These are phyloP conservation scores for Periophthalmus modestus DNA, from an alignment of 2,113 vertebrate genomes.

Conservation along the genomic window DNA sequence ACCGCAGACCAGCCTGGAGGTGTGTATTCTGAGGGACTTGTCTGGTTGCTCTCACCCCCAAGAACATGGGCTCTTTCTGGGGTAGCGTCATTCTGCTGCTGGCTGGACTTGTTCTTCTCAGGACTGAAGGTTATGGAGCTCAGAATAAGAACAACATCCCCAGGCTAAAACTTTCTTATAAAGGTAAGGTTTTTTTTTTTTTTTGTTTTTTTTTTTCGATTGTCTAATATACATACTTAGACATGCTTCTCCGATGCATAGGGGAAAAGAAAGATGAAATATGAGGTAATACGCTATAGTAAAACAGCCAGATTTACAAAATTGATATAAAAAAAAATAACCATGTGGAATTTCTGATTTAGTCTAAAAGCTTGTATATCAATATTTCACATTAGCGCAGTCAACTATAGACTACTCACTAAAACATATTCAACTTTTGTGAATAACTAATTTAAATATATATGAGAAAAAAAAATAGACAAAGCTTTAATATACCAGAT, in stretches of 20 bases:
- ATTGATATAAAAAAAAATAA: too few relatives aligned
- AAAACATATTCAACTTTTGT: too few relatives aligned
- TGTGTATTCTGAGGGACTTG: conserved; percentile 39
- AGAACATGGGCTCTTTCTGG: conserved; percentile 87
- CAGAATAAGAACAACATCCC: conserved; percentile 89
- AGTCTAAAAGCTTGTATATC: too few relatives aligned
- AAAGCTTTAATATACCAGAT: too few relatives aligned
- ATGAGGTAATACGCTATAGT: too few relatives aligned
- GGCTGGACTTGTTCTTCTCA: conserved; percentile 80
- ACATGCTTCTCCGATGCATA: neutral
- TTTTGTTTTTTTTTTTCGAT: neutral
- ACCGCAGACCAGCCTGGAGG: conserved; percentile 33
- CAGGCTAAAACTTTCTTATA: conserved; percentile 92
- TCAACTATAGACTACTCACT: too few relatives aligned
- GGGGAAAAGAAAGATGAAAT: neutral
- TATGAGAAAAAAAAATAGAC: too few relatives aligned
- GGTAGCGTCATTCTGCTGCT: conserved; percentile 81
- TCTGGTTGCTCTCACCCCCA: conserved; percentile 39
- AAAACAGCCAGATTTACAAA: too few relatives aligned
- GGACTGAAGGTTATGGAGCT: conserved; percentile 73
- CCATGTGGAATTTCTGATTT: too few relatives aligned
- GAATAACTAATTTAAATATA: too few relatives aligned
- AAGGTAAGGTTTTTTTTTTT: conserved; percentile 81
- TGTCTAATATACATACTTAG: neutral
- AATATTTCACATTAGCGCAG: too few relatives aligned